Evolutionary conservation across 2,113 vertebrate species (phyloP).

Genomic region (Heterotilapia buettikoferi): DNA sequence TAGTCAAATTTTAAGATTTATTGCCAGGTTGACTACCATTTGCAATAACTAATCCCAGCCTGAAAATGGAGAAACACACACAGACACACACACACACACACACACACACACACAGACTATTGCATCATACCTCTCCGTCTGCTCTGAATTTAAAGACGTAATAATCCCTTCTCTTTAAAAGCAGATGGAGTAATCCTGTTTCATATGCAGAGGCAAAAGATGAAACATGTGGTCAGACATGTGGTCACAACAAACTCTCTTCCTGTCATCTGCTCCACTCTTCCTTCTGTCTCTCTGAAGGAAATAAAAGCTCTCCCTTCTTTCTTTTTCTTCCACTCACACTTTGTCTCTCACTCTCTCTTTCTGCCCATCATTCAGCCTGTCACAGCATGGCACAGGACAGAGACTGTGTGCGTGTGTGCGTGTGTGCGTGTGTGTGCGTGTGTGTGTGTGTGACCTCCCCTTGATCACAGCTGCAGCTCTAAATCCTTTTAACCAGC

Average conservation of each 20-base stretch:
- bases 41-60: background rate
- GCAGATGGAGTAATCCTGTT: background rate
- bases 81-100: background rate
- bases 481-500: background rate
- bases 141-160: background rate
- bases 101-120: background rate
- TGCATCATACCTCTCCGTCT: background rate
- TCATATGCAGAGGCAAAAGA: background rate
- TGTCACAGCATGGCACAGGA: conserved; percentile 23
- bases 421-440: background rate
- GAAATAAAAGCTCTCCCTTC: background rate
- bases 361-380: background rate
- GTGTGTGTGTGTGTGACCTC: background rate
- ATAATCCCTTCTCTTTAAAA: background rate
- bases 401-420: background rate
- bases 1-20: background rate
- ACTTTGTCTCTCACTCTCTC: background rate
- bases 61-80: background rate
- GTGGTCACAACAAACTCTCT: background rate
- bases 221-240: background rate
- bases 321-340: background rate
- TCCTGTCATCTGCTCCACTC: background rate
- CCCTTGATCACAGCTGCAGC: conserved; percentile 5
- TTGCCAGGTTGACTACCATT: background rate
- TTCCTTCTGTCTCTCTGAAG: background rate